Conservation (phyloP, 2,888 invertebrate genomes). For the Sarcophaga carnaria region DNA sequence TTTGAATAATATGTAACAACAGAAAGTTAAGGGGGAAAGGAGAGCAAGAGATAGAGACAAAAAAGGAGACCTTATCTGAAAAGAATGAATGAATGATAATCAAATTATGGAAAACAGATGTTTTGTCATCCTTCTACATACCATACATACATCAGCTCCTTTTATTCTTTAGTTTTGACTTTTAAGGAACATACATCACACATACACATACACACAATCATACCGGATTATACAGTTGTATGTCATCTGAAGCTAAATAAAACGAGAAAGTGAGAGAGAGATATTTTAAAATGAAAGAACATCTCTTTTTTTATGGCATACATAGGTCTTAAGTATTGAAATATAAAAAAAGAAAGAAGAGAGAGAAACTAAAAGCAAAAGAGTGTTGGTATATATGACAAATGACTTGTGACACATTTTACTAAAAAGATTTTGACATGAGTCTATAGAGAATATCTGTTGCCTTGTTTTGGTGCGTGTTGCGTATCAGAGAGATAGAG, state of each 20-base stretch:
- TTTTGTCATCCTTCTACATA: too few species aligned
- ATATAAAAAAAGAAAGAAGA: background rate
- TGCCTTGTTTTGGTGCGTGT: constrained; percentile 17
- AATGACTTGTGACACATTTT: constrained; percentile 66
- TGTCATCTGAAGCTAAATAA: background rate
- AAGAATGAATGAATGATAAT: constrained; percentile 42
- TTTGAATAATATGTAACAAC: background rate
- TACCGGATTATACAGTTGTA: background rate
- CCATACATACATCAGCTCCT: too few species aligned
- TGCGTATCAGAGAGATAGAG: too few species aligned
- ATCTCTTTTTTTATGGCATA: too few species aligned
- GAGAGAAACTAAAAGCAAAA: constrained; percentile 2
- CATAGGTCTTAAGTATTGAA: too few species aligned
- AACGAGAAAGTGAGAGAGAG: too few species aligned
- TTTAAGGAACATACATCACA: background rate
- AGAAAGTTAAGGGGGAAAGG: background rate
- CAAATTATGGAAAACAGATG: constrained; percentile 24
- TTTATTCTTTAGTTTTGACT: background rate
- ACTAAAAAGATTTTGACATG: constrained; percentile 61
- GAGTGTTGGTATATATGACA: constrained; percentile 47
- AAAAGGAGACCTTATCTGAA: background rate
- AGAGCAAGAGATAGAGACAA: background rate
- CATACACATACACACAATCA: background rate
- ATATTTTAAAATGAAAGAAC: too few species aligned
- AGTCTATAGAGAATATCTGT: constrained; percentile 58